Evolutionary conservation across 2,888 invertebrate species (phyloP).

Genomic region (Imbricaverruca yamaguchii): DNA sequence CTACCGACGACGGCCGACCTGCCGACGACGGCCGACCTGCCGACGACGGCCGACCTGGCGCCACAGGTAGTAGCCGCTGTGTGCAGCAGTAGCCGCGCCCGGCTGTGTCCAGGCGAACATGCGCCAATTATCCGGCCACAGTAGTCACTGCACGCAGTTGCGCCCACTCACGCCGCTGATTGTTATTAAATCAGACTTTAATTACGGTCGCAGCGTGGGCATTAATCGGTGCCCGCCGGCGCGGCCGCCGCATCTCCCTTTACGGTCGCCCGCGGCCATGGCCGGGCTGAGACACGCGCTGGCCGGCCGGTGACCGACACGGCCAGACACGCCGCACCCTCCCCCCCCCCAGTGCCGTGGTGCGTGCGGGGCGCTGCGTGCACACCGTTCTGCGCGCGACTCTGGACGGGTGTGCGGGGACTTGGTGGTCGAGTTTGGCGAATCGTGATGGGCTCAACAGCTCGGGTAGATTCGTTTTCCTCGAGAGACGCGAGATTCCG

Average conservation of each 20-base stretch:
- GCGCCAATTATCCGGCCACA: background rate
- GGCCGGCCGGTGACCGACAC: background rate
- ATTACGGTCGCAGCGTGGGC: background rate
- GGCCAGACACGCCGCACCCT: background rate
- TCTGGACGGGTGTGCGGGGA: too few relatives aligned
- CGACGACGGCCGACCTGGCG: too few relatives aligned
- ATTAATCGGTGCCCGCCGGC: background rate
- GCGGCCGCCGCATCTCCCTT: background rate
- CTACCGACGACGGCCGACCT: too few relatives aligned
- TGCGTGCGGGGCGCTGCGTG: too few relatives aligned
- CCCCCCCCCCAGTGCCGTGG: too few relatives aligned
- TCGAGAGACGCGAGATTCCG: too few relatives aligned
- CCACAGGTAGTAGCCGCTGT: too few relatives aligned
- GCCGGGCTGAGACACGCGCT: background rate
- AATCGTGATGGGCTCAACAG: too few relatives aligned
- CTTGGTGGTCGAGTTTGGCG: too few relatives aligned
- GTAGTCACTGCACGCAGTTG: background rate
- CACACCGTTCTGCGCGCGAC: too few relatives aligned
- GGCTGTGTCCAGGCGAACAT: background rate
- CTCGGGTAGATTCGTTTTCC: too few relatives aligned
- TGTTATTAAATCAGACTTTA: conserved; percentile 19
- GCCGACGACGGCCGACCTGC: too few relatives aligned
- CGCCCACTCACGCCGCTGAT: conserved; percentile 2
- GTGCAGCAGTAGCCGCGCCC: background rate
- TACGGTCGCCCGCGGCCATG: background rate